phyloP scores from a whole-genome alignment of 2,797 vertebrate genomes.

The Sebastiscus albofasciatus region DNA sequence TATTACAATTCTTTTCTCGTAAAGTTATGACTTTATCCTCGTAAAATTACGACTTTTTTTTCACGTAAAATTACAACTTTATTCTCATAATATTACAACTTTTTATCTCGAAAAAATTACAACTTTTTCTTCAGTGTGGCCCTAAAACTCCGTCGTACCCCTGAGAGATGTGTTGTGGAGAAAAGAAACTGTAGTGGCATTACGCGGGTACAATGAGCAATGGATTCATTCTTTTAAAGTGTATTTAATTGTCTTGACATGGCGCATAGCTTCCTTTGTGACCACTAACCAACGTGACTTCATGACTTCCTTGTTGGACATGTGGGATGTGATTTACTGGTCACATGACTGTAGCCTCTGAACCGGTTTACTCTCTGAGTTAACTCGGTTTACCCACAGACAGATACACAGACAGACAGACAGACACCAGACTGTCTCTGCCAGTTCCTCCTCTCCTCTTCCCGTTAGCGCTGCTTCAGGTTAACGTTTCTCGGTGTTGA shows the following conservation, averaged over 20 bases:
- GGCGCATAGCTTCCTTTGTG: not conserved
- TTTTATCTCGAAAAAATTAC: too few species aligned
- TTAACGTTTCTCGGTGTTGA: not conserved
- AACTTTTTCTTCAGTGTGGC: too few species aligned
- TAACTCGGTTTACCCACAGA: too few species aligned
- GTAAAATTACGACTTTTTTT: too few species aligned
- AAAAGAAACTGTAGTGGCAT: not conserved
- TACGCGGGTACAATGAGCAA: not conserved
- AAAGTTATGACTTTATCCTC: too few species aligned
- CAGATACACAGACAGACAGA: too few species aligned
- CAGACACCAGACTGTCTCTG: accelerated
- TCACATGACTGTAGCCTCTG: slow-evolving; percentile 22
- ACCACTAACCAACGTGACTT: not conserved
- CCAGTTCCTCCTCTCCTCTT: not conserved
- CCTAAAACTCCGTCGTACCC: too few species aligned
- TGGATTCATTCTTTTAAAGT: not conserved
- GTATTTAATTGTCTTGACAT: not conserved
- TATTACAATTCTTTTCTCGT: too few species aligned
- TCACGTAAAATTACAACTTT: too few species aligned
- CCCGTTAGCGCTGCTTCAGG: accelerated
- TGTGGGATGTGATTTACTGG: not conserved
- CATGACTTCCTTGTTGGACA: not conserved
- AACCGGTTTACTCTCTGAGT: not conserved
- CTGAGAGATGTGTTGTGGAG: not conserved
- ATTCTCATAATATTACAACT: too few species aligned